These are phyloP conservation scores for Mnemiopsis leidyi DNA, from an alignment of 37 sponge, comb jelly and placozoan genomes.

Conservation along the genomic window DNA sequence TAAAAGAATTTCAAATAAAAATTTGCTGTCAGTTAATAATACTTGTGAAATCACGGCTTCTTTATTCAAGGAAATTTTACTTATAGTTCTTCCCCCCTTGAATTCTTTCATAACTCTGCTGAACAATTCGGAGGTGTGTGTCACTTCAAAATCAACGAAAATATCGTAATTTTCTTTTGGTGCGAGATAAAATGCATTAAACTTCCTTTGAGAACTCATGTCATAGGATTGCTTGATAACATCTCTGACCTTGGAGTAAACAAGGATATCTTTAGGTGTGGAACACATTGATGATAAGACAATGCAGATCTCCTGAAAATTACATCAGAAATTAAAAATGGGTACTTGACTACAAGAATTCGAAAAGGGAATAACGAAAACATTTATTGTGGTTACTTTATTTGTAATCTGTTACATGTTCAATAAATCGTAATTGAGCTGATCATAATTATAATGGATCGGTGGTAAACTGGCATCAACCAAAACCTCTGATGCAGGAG, in stretches of 20 bases:
- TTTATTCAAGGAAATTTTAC: neutral
- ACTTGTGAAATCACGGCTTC: neutral
- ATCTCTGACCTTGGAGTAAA: neutral
- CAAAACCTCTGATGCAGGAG: too few species aligned
- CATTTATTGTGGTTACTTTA: too few species aligned
- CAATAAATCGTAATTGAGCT: too few species aligned
- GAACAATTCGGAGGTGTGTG: neutral
- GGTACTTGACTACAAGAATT: too few species aligned
- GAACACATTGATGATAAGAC: too few species aligned
- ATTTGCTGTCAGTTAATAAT: neutral
- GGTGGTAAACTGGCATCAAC: too few species aligned
- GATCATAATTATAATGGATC: too few species aligned
- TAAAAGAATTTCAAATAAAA: neutral
- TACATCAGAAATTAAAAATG: too few species aligned
- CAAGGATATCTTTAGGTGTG: neutral
- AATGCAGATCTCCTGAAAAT: too few species aligned
- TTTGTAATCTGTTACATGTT: too few species aligned
- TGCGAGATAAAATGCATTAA: neutral
- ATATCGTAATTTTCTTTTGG: neutral
- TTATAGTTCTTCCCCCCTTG: neutral
- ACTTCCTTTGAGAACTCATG: neutral
- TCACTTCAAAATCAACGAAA: neutral
- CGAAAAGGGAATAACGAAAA: too few species aligned
- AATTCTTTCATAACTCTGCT: neutral
- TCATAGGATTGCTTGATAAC: neutral